A percentile compares a stretch with the other conserved stretches of the same genome.
Conservation (phyloP, 2,797 vertebrate species). For the Schizothorax lantsangensis region DNA sequence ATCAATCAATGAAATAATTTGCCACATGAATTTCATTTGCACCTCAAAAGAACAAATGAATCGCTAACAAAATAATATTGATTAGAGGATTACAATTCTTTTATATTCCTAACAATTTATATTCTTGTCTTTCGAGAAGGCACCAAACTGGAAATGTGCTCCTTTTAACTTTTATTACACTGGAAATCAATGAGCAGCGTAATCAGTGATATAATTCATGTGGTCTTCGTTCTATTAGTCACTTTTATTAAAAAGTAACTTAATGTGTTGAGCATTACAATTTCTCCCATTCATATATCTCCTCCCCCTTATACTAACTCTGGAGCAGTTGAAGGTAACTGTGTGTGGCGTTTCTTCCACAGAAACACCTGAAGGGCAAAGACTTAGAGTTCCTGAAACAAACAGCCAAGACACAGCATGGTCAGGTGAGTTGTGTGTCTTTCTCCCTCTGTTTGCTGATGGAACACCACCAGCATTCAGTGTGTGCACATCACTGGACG, state of each 20-base stretch:
- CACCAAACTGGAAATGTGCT: neutral
- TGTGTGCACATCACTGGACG: slow-evolving; percentile 26
- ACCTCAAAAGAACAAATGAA: neutral
- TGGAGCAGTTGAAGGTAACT: neutral
- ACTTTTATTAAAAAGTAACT: neutral
- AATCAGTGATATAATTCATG: neutral
- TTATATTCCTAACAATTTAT: neutral
- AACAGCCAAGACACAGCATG: slow-evolving; percentile 80
- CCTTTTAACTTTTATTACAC: neutral
- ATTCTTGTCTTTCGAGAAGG: neutral
- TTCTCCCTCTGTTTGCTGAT: neutral
- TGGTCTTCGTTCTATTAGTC: neutral
- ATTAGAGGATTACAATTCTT: neutral
- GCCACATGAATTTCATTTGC: neutral
- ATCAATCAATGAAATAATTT: neutral
- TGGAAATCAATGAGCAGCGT: neutral
- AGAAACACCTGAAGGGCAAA: slow-evolving; percentile 87
- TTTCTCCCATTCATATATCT: neutral
- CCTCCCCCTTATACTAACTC: neutral
- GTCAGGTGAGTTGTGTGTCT: slow-evolving; percentile 81
- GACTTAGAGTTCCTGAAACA: slow-evolving; percentile 84
- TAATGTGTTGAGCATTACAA: neutral
- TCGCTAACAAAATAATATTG: neutral
- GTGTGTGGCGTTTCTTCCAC: slow-evolving; percentile 49
- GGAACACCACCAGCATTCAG: slow-evolving; percentile 24